Conservation (phyloP, 2,797 vertebrate species). For the Uromys caudimaculatus region DNA sequence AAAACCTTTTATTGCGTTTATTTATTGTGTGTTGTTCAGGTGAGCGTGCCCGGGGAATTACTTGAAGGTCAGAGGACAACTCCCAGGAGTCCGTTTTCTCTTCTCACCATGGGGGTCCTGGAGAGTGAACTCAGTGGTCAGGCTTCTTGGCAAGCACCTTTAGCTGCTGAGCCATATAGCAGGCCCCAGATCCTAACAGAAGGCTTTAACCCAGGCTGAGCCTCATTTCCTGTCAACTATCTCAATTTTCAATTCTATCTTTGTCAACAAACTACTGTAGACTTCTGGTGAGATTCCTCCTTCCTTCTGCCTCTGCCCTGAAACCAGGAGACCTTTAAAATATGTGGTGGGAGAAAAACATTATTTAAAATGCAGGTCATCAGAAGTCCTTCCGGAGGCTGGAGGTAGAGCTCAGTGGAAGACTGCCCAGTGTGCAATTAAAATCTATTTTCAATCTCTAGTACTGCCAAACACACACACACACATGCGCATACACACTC, state of each 20-base stretch:
- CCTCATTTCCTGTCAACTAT: not conserved
- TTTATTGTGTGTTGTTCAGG: not conserved
- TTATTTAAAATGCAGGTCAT: not conserved
- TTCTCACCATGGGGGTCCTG: not conserved
- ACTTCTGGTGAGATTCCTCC: accelerated
- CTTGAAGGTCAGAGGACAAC: not conserved
- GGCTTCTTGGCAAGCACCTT: not conserved
- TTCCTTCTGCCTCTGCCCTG: not conserved
- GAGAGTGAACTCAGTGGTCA: not conserved
- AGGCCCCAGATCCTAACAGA: not conserved
- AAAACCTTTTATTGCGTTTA: not conserved
- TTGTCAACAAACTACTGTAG: not conserved
- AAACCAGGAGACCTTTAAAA: not conserved
- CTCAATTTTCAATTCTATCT: not conserved
- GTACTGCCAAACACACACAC: not conserved
- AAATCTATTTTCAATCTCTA: not conserved
- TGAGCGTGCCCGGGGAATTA: not conserved
- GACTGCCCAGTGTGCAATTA: not conserved
- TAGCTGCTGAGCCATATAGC: not conserved
- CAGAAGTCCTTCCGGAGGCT: not conserved
- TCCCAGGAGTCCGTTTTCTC: not conserved
- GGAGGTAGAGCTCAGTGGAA: not conserved
- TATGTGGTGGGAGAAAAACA: too few species aligned
- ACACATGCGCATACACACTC: not conserved
- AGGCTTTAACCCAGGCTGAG: not conserved